These are phyloP conservation scores for Tethea ocularis DNA, from an alignment of 2,888 invertebrate genomes.

Conservation along the genomic window DNA sequence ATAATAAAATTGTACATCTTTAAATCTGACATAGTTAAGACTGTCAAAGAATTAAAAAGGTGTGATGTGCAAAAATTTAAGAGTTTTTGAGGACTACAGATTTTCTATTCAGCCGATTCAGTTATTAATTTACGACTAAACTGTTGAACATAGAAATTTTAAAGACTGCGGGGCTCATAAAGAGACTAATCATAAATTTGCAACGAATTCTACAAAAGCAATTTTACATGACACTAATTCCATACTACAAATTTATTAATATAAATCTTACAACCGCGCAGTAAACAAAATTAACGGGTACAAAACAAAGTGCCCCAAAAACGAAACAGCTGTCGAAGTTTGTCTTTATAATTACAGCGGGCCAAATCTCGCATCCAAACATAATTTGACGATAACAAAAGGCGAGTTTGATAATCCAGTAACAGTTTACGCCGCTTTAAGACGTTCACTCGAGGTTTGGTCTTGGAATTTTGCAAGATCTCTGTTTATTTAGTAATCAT, in stretches of 20 bases:
- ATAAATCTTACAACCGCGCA: constrained; percentile 16
- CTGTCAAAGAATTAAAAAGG: not conserved
- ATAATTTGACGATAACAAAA: constrained; percentile 59
- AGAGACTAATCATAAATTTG: not conserved
- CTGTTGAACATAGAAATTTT: too few species aligned
- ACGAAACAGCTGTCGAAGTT: constrained; percentile 41
- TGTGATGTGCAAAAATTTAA: not conserved
- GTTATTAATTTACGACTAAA: too few species aligned
- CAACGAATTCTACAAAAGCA: not conserved
- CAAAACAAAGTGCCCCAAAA: constrained; percentile 29
- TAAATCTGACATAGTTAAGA: not conserved
- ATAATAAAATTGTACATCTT: too few species aligned
- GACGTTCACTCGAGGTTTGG: constrained; percentile 20
- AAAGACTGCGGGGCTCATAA: too few species aligned
- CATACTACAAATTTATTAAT: not conserved
- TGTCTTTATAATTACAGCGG: constrained; percentile 39
- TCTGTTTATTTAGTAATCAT: constrained; percentile 67
- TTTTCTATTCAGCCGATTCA: too few species aligned
- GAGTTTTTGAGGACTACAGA: too few species aligned
- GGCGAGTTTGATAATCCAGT: constrained; percentile 53
- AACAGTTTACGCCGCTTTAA: constrained; percentile 36
- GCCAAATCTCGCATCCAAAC: constrained; percentile 52
- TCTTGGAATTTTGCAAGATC: constrained; percentile 46
- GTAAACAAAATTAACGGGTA: constrained; percentile 22
- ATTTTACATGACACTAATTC: not conserved